Evolutionary conservation across 2,113 vertebrate genomes (phyloP).

Genomic region (Ailuropoda melanoleuca): DNA sequence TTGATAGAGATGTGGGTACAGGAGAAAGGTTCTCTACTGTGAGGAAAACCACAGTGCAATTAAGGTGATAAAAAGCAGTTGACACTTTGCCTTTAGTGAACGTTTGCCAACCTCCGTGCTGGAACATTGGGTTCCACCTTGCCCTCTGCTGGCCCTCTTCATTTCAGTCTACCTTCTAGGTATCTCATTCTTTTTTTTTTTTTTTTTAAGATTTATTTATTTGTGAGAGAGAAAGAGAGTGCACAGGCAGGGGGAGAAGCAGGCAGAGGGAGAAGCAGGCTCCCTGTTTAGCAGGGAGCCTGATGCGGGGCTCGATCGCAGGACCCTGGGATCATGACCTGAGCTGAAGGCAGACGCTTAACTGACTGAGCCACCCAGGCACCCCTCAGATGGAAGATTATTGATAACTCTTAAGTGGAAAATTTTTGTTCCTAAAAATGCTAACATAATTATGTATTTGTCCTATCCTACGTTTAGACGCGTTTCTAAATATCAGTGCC

Average conservation of each 20-base stretch:
- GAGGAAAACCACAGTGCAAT: neutral
- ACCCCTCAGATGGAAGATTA: neutral
- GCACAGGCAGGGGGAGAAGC: neutral
- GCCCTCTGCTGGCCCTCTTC: slow-evolving; percentile 32
- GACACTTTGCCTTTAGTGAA: neutral
- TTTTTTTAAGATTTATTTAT: neutral
- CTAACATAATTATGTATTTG: too few relatives aligned
- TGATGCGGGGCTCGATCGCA: fast-evolving
- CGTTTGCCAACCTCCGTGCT: fast-evolving
- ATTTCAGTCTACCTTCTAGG: neutral
- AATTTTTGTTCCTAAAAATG: slow-evolving; percentile 20
- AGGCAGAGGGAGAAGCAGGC: neutral
- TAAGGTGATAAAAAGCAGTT: neutral
- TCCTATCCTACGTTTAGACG: neutral
- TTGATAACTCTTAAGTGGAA: neutral
- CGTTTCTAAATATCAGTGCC: neutral
- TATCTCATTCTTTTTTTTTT: neutral
- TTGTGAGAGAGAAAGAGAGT: neutral
- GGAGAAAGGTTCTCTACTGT: neutral
- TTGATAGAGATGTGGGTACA: neutral
- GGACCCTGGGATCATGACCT: neutral
- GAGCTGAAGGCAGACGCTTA: neutral
- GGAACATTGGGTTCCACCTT: neutral
- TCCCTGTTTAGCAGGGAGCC: neutral
- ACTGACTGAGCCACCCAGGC: neutral